A percentile compares a stretch with the other conserved stretches of the same genome.
Conservation (phyloP, 2,888 invertebrate genomes). For the Octodonta nipae region DNA sequence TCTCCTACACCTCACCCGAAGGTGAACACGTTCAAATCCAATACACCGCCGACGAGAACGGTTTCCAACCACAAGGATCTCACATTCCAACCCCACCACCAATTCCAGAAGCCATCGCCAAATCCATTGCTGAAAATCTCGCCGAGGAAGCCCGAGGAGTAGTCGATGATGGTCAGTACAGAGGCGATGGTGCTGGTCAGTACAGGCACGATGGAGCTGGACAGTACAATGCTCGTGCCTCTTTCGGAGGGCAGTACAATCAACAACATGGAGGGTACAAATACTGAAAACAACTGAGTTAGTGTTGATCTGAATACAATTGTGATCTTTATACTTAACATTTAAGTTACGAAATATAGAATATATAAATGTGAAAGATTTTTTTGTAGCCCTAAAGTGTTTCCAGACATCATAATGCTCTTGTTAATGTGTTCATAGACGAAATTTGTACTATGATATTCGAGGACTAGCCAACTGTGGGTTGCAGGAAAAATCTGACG, state of each 20-base stretch:
- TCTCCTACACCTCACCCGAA: slow-evolving; percentile 24
- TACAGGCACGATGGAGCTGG: slow-evolving; percentile 10
- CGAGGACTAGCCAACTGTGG: too few species aligned
- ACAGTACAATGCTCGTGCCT: slow-evolving; percentile 11
- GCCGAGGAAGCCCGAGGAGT: slow-evolving; percentile 22
- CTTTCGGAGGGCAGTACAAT: slow-evolving; percentile 2
- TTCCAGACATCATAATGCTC: too few species aligned
- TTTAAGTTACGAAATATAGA: not conserved
- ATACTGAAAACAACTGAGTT: slow-evolving; percentile 8
- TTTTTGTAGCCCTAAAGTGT: not conserved
- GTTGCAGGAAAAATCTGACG: too few species aligned
- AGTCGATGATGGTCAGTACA: slow-evolving; percentile 19
- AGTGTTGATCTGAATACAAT: not conserved
- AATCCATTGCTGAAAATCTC: slow-evolving; percentile 23
- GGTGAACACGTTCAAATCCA: slow-evolving; percentile 21
- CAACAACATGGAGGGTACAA: slow-evolving; percentile 8
- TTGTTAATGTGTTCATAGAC: too few species aligned
- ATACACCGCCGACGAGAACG: slow-evolving; percentile 45
- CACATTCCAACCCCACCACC: slow-evolving; percentile 47
- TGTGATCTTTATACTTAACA: not conserved
- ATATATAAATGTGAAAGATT: too few species aligned
- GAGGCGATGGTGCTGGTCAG: slow-evolving; percentile 11
- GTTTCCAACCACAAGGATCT: slow-evolving; percentile 40
- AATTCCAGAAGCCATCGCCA: slow-evolving; percentile 43
- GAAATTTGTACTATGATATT: too few species aligned